Conservation (phyloP, 2,797 vertebrate genomes). For the Xerus rutilus region DNA sequence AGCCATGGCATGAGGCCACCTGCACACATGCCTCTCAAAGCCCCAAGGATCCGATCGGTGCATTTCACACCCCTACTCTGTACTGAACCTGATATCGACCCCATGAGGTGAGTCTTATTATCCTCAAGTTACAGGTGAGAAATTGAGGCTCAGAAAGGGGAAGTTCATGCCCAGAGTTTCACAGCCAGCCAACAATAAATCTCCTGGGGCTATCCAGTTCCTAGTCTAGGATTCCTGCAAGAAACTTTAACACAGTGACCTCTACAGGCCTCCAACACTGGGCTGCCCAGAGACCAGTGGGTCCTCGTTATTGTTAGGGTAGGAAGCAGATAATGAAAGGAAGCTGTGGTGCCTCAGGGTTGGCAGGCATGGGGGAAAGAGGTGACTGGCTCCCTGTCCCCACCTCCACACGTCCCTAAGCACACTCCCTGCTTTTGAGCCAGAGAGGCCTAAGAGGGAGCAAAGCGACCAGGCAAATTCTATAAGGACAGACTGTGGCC, state of each 20-base stretch:
- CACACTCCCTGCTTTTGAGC: background rate
- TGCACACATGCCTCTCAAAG: fast-evolving
- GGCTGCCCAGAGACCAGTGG: background rate
- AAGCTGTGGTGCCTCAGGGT: background rate
- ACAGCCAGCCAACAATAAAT: background rate
- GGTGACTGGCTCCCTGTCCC: background rate
- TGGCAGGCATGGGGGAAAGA: background rate
- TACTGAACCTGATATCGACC: background rate
- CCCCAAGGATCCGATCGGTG: background rate
- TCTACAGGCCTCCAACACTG: background rate
- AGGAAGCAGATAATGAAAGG: background rate
- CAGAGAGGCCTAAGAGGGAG: background rate
- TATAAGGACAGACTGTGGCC: background rate
- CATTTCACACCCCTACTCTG: background rate
- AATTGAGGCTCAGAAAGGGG: background rate
- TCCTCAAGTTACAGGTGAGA: background rate
- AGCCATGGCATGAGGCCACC: background rate
- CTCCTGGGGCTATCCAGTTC: background rate
- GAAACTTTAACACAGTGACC: background rate
- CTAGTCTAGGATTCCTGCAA: background rate
- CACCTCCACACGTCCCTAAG: background rate
- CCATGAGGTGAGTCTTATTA: background rate
- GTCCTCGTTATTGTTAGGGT: background rate
- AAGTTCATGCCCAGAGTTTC: background rate
- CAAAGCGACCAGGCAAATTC: background rate